Base-by-base conservation (phyloP, 2,797 vertebrate genomes). In the Tamandua tetradactyla region DNA sequence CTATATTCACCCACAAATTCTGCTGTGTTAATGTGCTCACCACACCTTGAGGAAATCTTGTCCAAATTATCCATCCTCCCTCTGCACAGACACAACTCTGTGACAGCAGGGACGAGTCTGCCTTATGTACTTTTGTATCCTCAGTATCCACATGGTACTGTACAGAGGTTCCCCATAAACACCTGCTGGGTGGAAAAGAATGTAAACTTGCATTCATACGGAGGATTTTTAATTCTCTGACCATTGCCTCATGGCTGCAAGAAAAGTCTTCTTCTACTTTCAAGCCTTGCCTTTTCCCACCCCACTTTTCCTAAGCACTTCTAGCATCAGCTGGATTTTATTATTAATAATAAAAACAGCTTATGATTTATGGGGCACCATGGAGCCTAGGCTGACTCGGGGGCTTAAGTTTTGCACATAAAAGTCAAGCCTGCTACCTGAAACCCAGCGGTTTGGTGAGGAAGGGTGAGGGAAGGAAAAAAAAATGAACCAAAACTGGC, bases 241-340 rank as follows among this genome's bases (percentile, higher is more conserved):
- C 69, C 79, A 18, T 55, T 47, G 78, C 71, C 35, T 90, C 22
- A 1, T 5, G 85, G 78, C 40, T 68, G 66, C 61, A 40, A 11
- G 86, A 20, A 7, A 7, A 59, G 44, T 18, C 64, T 59, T 62
- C 74, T 12, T 22, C 69, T 22, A 14, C 78, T 37, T 55, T 49
- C 44, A 3, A 66, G 47, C 27, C 18, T 75, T 23, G 20, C 80
- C 81, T 93, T 27, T 82, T 78, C 74, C 88, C 14, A 3, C 4
- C 15, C 71, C 37, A 30, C 9, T 27, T 81, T 74, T 80, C 90
- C 71, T 78, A 7, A 44, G 55, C 44, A 10, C 42, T 18, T 94
- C 52, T 8, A 59, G 72, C 88, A 86, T 96, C 94, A 94, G 84
- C 90, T 94, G 96, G 94, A 94, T 91, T 96, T 97, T 55, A 96